A percentile compares a stretch with the other conserved stretches of the same genome.
Evolutionary conservation across 2,113 vertebrate genomes (phyloP).

Genomic region (Hyla sarda): DNA sequence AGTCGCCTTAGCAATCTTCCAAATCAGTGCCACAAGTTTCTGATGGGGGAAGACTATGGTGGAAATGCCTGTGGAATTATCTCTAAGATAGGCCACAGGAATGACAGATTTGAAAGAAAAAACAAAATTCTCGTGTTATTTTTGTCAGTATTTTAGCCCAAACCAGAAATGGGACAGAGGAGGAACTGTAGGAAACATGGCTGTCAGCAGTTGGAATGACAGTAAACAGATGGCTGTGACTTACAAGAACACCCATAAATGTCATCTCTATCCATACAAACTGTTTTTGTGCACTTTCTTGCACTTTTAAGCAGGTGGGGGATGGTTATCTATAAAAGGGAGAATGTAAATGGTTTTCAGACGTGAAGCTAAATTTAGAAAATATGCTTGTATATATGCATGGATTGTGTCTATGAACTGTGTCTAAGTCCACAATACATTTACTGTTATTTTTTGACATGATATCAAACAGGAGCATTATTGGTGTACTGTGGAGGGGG

Average conservation of each 20-base stretch:
- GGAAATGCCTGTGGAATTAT: too few species aligned
- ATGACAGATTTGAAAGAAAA: too few species aligned
- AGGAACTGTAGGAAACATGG: too few species aligned
- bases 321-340: background rate
- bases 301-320: constrained; percentile 10
- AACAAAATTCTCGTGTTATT: too few species aligned
- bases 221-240: background rate
- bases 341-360: constrained; percentile 33
- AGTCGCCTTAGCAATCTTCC: too few species aligned
- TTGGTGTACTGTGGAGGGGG: too few species aligned
- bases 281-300: background rate
- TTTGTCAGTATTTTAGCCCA: too few species aligned
- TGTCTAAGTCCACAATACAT: background rate
- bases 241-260: background rate
- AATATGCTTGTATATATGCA: background rate
- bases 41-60: too few species aligned
- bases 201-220: background rate
- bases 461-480: background rate
- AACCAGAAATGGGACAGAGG: too few species aligned
- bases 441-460: background rate
- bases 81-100: too few species aligned
- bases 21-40: too few species aligned
- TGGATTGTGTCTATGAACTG: background rate
- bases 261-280: background rate
- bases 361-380: background rate